A percentile compares a stretch with the other conserved stretches of the same genome.
Evolutionary conservation across 2,888 invertebrate species (phyloP).

Genomic region (Epinotia ramella): DNA sequence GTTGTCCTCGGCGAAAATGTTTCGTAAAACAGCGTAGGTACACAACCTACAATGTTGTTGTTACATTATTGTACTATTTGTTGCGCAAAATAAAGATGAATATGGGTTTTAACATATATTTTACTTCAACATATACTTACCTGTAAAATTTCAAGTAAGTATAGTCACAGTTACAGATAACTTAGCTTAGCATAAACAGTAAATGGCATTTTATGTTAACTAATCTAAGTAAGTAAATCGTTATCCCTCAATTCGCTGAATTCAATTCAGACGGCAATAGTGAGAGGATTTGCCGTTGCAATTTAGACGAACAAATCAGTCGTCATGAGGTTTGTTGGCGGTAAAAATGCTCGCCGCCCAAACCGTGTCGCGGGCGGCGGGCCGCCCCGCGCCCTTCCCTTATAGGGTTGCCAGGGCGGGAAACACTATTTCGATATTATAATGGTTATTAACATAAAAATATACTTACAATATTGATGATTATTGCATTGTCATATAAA

Average conservation of each 20-base stretch:
- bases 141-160: too few relatives aligned
- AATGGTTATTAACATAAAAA: not conserved
- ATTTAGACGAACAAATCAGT: conserved; percentile 68
- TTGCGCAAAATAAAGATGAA: too few relatives aligned
- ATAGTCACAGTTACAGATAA: too few relatives aligned
- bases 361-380: conserved; percentile 67
- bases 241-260: conserved; percentile 20
- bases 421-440: not conserved
- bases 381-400: conserved; percentile 49
- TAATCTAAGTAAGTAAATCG: conserved; percentile 3
- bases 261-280: conserved; percentile 33
- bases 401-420: conserved; percentile 21
- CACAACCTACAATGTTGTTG: too few relatives aligned
- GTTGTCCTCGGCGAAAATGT: too few relatives aligned
- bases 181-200: not conserved
- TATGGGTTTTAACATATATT: too few relatives aligned
- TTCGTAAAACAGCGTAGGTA: too few relatives aligned
- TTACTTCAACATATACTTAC: too few relatives aligned
- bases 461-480: not conserved
- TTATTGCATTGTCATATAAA: not conserved
- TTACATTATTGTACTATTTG: too few relatives aligned
- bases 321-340: conserved; percentile 66
- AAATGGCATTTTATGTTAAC: not conserved
- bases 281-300: conserved; percentile 42
- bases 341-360: conserved; percentile 80